These are phyloP conservation scores for Congeria kusceri DNA, from an alignment of 2,888 invertebrate genomes.

Conservation along the genomic window DNA sequence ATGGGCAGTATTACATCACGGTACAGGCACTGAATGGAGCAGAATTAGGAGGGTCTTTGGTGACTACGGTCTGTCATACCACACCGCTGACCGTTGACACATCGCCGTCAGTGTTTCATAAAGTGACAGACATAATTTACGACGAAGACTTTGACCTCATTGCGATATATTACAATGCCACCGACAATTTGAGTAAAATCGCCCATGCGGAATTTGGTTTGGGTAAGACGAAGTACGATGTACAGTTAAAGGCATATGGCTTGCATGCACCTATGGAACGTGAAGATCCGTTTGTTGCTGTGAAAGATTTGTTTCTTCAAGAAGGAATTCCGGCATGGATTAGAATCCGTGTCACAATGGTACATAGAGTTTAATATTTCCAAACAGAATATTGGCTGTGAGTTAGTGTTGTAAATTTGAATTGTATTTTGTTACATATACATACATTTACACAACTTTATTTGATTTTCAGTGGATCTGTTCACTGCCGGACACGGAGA, in stretches of 20 bases:
- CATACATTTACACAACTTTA: background rate
- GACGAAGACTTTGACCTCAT: slow-evolving; percentile 74
- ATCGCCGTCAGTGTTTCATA: slow-evolving; percentile 66
- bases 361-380: slow-evolving; percentile 12
- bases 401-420: too few relatives aligned
- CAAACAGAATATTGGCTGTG: too few relatives aligned
- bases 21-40: slow-evolving; percentile 72
- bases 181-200: slow-evolving; percentile 66
- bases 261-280: slow-evolving; percentile 62
- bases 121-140: slow-evolving; percentile 69
- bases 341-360: slow-evolving; percentile 71
- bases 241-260: slow-evolving; percentile 64
- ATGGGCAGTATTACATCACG: slow-evolving; percentile 75
- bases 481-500: slow-evolving; percentile 71
- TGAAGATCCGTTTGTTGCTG: slow-evolving; percentile 64
- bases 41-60: slow-evolving; percentile 71
- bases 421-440: background rate
- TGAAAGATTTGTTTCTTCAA: slow-evolving; percentile 70
- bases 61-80: slow-evolving; percentile 75
- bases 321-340: slow-evolving; percentile 76
- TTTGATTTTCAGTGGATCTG: slow-evolving; percentile 70
- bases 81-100: slow-evolving; percentile 73
- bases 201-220: slow-evolving; percentile 72
- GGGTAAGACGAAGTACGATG: slow-evolving; percentile 74
- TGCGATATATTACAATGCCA: slow-evolving; percentile 69